phyloP scores from a whole-genome alignment of 2,888 invertebrate species.

The Abrostola triplasia region DNA sequence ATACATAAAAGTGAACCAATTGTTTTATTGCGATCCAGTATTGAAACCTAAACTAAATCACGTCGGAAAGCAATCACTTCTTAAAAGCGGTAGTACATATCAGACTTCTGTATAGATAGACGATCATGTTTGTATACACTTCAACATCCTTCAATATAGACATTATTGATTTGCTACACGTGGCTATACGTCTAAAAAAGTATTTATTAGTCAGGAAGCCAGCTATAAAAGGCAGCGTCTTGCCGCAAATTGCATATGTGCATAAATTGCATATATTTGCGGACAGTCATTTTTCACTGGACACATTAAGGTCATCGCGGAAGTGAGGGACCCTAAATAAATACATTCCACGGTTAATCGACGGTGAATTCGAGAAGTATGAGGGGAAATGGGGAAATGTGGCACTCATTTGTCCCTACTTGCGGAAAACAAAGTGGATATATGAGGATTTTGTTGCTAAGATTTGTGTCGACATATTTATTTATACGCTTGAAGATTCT shows the following conservation, averaged over 20 bases:
- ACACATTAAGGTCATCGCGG: slow-evolving; percentile 73
- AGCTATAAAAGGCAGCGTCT: slow-evolving; percentile 30
- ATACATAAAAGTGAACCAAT: no score
- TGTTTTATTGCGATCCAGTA: no score
- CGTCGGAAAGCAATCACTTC: no score
- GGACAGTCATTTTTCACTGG: slow-evolving; percentile 72
- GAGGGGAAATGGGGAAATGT: slow-evolving; percentile 60
- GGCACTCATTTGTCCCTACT: slow-evolving; percentile 69
- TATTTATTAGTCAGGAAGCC: slow-evolving; percentile 32
- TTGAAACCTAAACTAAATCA: no score
- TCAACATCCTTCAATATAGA: no score
- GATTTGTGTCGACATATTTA: slow-evolving; percentile 33
- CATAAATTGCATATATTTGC: slow-evolving; percentile 65
- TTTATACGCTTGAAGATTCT: slow-evolving; percentile 11
- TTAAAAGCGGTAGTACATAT: no score
- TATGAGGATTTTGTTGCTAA: slow-evolving; percentile 39
- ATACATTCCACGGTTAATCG: slow-evolving; percentile 83
- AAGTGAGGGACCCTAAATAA: slow-evolving; percentile 80
- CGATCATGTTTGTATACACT: no score
- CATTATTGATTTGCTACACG: no score
- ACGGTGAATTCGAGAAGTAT: slow-evolving; percentile 73
- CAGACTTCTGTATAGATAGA: no score
- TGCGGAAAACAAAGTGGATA: slow-evolving; percentile 62
- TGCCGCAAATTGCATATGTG: slow-evolving; percentile 48
- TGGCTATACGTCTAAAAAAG: not conserved